A percentile compares a stretch with the other conserved stretches of the same genome.
Evolutionary conservation across 2,888 invertebrate species (phyloP).

Genomic region (Encarsia formosa): DNA sequence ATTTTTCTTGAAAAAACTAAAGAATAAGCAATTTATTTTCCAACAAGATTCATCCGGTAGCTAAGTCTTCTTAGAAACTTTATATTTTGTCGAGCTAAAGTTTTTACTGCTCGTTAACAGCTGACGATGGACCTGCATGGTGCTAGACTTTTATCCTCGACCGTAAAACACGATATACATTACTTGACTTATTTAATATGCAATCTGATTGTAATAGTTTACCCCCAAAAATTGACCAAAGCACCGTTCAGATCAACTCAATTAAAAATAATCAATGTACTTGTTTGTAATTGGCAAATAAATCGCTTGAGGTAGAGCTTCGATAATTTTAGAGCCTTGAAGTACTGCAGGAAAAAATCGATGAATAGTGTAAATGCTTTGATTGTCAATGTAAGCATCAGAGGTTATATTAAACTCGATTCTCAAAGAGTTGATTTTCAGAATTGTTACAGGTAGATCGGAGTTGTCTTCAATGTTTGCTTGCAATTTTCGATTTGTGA

Average conservation of each 20-base stretch:
- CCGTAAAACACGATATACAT: conserved; percentile 1
- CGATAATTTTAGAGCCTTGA: conserved; percentile 31
- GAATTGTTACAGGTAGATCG: conserved; percentile 16
- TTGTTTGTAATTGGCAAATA: conserved; percentile 26
- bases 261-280: background rate
- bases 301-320: conserved; percentile 27
- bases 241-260: conserved; percentile 29
- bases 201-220: conserved; percentile 30
- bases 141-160: background rate
- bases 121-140: background rate
- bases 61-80: background rate
- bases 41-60: background rate
- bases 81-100: background rate
- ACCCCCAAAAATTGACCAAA: conserved; percentile 29
- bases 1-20: background rate
- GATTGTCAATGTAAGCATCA: conserved; percentile 26
- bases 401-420: conserved; percentile 26
- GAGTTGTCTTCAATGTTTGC: conserved; percentile 15
- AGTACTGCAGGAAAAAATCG: background rate
- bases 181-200: conserved; percentile 11
- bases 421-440: conserved; percentile 16
- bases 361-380: background rate
- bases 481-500: background rate
- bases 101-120: background rate
- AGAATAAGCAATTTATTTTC: background rate